A percentile compares a stretch with the other conserved stretches of the same genome.
Conservation (phyloP, 2,797 vertebrate genomes). For the Spatula versicolor region DNA sequence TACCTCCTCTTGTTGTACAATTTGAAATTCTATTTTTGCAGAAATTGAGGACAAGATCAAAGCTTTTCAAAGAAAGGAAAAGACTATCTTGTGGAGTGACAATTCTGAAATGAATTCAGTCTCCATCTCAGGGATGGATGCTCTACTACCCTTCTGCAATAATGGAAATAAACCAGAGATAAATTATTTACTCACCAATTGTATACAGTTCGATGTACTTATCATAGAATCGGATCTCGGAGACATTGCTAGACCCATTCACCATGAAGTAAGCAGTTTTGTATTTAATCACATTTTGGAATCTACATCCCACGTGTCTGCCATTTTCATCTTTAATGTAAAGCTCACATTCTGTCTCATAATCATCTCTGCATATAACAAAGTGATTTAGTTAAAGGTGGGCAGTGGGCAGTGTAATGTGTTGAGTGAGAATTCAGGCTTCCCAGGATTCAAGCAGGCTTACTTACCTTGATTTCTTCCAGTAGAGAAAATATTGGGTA, state of each 20-base stretch:
- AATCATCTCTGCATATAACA: not conserved
- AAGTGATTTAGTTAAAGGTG: not conserved
- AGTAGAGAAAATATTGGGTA: constrained; percentile 60
- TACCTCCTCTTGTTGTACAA: not conserved
- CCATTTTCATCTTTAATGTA: not conserved
- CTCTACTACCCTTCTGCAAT: not conserved
- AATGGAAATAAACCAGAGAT: not conserved
- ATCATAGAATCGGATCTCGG: not conserved
- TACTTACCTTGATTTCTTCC: not conserved
- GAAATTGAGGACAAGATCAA: not conserved
- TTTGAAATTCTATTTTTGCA: not conserved
- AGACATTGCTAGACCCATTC: not conserved
- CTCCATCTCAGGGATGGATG: not conserved
- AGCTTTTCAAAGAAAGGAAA: not conserved
- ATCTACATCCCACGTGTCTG: constrained; percentile 21
- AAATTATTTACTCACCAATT: constrained; percentile 33
- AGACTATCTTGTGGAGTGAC: not conserved
- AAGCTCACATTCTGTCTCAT: not conserved
- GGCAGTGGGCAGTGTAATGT: not conserved
- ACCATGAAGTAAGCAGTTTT: not conserved
- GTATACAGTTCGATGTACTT: not conserved
- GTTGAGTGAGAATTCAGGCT: not conserved
- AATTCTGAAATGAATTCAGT: not conserved
- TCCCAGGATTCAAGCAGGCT: not conserved
- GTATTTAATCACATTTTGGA: not conserved